A percentile compares a stretch with the other conserved stretches of the same genome.
Conservation (phyloP, 1,140 invertebrate genomes). For the Lepidurus couesii region DNA sequence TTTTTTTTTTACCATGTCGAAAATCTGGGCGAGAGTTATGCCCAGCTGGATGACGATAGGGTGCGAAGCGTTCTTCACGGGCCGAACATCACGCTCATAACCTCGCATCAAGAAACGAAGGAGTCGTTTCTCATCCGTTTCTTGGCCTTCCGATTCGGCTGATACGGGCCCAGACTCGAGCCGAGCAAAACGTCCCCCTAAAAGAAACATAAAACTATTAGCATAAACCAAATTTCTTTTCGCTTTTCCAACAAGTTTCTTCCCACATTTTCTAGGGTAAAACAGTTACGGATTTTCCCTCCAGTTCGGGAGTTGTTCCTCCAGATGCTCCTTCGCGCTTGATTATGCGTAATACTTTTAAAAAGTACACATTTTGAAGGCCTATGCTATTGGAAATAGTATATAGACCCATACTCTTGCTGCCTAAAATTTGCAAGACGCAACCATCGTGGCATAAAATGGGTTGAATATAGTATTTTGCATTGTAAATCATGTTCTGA, state of each 20-base stretch:
- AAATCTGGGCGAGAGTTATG: conserved; percentile 57
- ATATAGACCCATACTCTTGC: no score
- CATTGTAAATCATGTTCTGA: no score
- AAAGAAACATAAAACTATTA: background rate
- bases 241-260: background rate
- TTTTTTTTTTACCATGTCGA: conserved; percentile 48
- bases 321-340: no score
- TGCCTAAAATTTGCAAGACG: no score
- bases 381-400: no score
- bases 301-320: no score
- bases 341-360: no score
- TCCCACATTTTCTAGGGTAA: no score
- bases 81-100: conserved; percentile 54
- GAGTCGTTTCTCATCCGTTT: conserved; percentile 53
- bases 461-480: no score
- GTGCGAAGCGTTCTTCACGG: conserved; percentile 52
- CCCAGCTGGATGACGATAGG: conserved; percentile 53
- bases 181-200: conserved; percentile 29
- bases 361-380: no score
- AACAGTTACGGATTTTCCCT: no score
- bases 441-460: no score
- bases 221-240: background rate
- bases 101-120: conserved; percentile 50
- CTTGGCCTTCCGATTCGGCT: conserved; percentile 32
- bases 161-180: conserved; percentile 23